Conservation (phyloP, 1,140 invertebrate genomes). For the Atta colombica region DNA sequence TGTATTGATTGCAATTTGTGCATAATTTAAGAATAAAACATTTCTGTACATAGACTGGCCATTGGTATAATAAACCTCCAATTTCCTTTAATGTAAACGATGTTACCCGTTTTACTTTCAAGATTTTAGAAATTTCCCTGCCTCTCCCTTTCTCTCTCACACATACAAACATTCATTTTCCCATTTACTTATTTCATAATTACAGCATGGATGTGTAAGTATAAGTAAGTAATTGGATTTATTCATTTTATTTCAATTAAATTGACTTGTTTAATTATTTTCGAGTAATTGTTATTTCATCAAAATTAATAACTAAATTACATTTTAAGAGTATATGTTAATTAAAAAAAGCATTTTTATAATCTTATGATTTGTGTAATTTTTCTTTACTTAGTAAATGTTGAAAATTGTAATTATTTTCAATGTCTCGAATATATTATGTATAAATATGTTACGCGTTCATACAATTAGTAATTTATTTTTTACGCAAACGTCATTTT, state of each 20-base stretch:
- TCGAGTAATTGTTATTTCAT: not conserved
- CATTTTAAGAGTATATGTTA: not conserved
- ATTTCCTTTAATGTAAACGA: constrained; percentile 30
- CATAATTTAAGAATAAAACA: constrained; percentile 88
- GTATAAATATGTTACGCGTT: not conserved
- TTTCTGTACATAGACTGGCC: constrained; percentile 87
- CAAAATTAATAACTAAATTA: constrained; percentile 1
- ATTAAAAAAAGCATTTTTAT: not conserved
- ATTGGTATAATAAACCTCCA: constrained; percentile 73
- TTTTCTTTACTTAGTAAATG: not conserved
- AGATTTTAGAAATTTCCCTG: not conserved
- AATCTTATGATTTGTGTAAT: not conserved
- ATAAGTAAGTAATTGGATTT: not conserved
- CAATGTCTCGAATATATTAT: not conserved
- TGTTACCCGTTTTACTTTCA: not conserved
- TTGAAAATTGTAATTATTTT: not conserved
- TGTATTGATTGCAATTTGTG: constrained; percentile 88
- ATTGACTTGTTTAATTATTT: not conserved
- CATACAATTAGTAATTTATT: not conserved
- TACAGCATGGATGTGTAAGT: not conserved
- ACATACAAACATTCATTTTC: not conserved
- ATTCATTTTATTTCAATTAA: not conserved
- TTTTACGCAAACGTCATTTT: not conserved
- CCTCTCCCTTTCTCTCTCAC: not conserved
- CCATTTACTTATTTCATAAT: not conserved